Conservation (phyloP, 2,113 vertebrate genomes). For the Azemiops feae region DNA sequence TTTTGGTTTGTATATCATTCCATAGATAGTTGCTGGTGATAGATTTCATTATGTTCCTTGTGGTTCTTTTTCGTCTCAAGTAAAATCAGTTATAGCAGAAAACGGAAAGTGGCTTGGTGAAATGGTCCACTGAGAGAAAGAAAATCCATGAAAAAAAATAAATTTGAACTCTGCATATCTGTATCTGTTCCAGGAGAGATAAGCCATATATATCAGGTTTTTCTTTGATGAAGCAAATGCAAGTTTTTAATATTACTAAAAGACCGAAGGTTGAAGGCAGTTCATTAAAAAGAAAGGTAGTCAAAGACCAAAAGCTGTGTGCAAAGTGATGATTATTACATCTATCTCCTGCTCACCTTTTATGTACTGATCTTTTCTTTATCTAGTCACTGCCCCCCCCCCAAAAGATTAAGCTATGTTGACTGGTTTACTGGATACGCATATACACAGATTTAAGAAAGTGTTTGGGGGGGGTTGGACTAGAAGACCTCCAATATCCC, state of each 20-base stretch:
- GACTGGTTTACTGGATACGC: neutral
- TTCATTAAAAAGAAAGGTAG: neutral
- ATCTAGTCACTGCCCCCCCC: too few species aligned
- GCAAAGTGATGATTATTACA: neutral
- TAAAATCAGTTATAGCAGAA: constrained; percentile 78
- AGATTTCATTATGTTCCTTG: constrained; percentile 71
- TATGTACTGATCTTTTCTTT: neutral
- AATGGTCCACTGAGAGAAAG: constrained; percentile 72
- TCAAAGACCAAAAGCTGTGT: neutral
- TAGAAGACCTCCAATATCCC: too few species aligned
- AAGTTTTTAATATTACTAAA: neutral
- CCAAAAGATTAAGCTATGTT: neutral
- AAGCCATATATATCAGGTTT: constrained; percentile 15
- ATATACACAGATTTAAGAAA: too few species aligned
- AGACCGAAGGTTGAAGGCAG: neutral
- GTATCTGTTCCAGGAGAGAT: constrained; percentile 63
- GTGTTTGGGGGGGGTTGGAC: too few species aligned
- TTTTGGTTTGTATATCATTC: constrained; percentile 79
- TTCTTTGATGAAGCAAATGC: neutral
- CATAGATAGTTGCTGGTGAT: constrained; percentile 78
- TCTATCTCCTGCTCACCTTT: neutral
- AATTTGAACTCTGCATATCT: constrained; percentile 70
- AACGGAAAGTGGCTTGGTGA: constrained; percentile 70
- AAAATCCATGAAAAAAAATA: constrained; percentile 81
- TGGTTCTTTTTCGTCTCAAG: constrained; percentile 78